Base-by-base conservation (phyloP, 2,888 invertebrate species). In the Caenorhabditis auriculariae region DNA sequence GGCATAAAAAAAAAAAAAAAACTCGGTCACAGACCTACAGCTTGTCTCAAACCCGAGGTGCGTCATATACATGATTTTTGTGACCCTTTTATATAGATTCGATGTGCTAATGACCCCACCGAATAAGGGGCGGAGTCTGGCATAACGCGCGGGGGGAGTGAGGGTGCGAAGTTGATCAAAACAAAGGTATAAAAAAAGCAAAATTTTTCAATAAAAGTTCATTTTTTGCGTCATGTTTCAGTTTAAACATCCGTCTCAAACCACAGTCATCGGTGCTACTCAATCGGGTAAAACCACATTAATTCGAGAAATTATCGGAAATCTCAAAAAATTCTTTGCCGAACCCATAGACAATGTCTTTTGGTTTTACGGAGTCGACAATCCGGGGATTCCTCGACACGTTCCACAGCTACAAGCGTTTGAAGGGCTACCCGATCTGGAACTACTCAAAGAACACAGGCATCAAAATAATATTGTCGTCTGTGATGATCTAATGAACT, bases 401-500 rank as follows among this genome's bases (percentile, higher is more conserved):
- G 43, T 37, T 17, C 17, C 28, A 2, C 44, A 45, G 17, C 21
- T 54, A 6, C 29, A 19, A 17, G 54, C 54, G 4, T 28, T 41
- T 9, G 46, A 54, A 7, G 54, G 54, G 4, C 12, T 54, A 4
- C 54, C 54, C 12, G 41, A 54, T 24, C 26, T 54, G 1, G 54
- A 54, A 3, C 24, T 54, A 5, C n/a, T 54, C 12, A 54, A 41
- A 17, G 19, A 47, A 12, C 47, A 47, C 29, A 54, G 46, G 17
- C 17, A 39, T 23, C 28, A 54, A n/a, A 6, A 29, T 7, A 46
- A 45, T 27, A 24, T 54, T 2, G n/a, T 54, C 4, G 47, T 54
- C 1, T 47, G 38, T 21, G 54, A 54, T 41, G 54, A 54, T 47
- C 32, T 54, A 41, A 54, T 54, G 54, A 54, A 54, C n/a, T 28